These are phyloP conservation scores for Drosophila watanabei DNA, from an alignment of 1,140 invertebrate genomes.

Conservation along the genomic window DNA sequence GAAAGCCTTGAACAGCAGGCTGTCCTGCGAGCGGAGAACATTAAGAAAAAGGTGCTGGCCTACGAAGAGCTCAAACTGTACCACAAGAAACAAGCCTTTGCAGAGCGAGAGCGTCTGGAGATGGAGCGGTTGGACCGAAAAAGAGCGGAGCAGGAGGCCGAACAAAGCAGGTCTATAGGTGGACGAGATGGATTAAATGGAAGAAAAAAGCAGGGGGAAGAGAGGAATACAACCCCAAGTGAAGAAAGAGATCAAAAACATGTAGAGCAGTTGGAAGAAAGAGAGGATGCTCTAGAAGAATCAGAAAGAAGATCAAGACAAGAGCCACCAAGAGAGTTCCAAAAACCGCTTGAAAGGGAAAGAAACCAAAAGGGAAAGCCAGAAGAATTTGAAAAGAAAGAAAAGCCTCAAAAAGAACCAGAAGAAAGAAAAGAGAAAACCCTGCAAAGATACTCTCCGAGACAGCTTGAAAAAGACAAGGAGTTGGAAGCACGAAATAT, in stretches of 20 bases:
- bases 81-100: background rate
- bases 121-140: background rate
- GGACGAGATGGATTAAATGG: background rate
- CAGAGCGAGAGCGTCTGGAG: background rate
- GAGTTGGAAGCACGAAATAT: background rate
- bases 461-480: background rate
- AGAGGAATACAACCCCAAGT: fast-evolving
- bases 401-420: background rate
- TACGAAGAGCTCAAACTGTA: background rate
- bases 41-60: background rate
- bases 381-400: background rate
- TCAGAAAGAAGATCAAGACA: too few species aligned
- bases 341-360: background rate
- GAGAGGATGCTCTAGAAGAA: background rate
- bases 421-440: background rate
- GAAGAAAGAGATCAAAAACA: background rate
- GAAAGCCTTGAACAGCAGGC: background rate
- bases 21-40: background rate
- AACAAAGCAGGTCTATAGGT: background rate
- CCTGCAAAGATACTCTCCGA: background rate
- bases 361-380: background rate
- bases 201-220: background rate
- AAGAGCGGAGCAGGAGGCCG: background rate
- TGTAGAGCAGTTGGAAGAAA: background rate
- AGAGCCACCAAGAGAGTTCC: too few species aligned